Conservation (phyloP, 1,140 invertebrate genomes). For the Ceratitis capitata region DNA sequence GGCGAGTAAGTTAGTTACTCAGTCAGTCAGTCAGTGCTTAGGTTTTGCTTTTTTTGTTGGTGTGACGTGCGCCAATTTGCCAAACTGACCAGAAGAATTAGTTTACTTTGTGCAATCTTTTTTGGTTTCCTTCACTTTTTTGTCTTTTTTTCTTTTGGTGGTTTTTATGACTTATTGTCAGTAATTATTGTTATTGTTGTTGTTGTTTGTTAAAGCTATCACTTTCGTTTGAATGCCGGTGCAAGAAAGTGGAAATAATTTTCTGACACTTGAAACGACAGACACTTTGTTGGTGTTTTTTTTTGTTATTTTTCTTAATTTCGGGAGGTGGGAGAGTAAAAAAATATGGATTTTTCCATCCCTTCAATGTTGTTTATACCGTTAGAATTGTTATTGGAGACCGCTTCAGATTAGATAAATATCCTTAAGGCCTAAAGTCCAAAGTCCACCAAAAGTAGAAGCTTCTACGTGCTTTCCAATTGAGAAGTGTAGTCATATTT, state of each 20-base stretch:
- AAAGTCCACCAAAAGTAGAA: too few species aligned
- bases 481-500: too few species aligned
- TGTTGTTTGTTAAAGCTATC: background rate
- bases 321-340: background rate
- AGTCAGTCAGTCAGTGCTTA: slow-evolving; percentile 1
- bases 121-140: too few species aligned
- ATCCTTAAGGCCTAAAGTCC: too few species aligned
- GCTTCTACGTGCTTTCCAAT: too few species aligned
- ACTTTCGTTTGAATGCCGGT: slow-evolving; percentile 17
- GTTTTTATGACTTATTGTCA: background rate
- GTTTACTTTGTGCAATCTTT: slow-evolving; percentile 37
- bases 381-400: too few species aligned
- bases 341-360: too few species aligned
- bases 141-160: background rate
- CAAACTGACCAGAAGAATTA: slow-evolving; percentile 43
- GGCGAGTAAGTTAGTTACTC: background rate
- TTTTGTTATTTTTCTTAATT: too few species aligned
- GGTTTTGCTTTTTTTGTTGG: slow-evolving; percentile 7
- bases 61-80: slow-evolving; percentile 39
- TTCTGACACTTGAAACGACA: background rate
- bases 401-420: too few species aligned
- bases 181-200: background rate
- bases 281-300: background rate
- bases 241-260: slow-evolving; percentile 39
- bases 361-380: too few species aligned